These are phyloP conservation scores for Venusia cambrica DNA, from an alignment of 2,888 invertebrate genomes.

Conservation along the genomic window DNA sequence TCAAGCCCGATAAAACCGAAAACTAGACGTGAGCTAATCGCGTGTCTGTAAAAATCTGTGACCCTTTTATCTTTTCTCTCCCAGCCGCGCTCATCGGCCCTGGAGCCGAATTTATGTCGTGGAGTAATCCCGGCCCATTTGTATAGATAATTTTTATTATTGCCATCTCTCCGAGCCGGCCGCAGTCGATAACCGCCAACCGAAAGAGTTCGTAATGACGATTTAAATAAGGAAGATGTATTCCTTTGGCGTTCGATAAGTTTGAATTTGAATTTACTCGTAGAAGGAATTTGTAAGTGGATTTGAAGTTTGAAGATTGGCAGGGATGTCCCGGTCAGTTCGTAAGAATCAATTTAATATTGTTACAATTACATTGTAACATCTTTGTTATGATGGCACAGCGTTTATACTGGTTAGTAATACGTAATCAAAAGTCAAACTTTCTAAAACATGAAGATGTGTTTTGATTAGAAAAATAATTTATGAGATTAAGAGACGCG, in stretches of 20 bases:
- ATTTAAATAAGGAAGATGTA: constrained; percentile 81
- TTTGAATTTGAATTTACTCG: constrained; percentile 58
- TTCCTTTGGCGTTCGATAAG: constrained; percentile 72
- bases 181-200: constrained; percentile 69
- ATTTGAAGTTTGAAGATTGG: constrained; percentile 50
- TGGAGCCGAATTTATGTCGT: constrained; percentile 79
- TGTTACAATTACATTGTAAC: no score
- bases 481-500: no score
- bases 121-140: constrained; percentile 78
- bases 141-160: constrained; percentile 82
- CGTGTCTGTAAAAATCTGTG: constrained; percentile 68
- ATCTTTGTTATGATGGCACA: no score
- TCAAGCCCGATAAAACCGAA: constrained; percentile 37
- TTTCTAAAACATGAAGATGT: not conserved
- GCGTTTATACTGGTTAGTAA: no score
- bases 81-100: constrained; percentile 73
- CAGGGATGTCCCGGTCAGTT: constrained; percentile 46
- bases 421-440: no score
- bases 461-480: not conserved
- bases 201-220: constrained; percentile 80
- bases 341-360: constrained; percentile 15
- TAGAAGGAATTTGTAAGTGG: constrained; percentile 60
- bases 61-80: constrained; percentile 72
- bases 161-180: constrained; percentile 76
- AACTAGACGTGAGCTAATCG: constrained; percentile 49